Conservation (phyloP, 2,888 invertebrate genomes). For the Aleiodes testaceus region DNA sequence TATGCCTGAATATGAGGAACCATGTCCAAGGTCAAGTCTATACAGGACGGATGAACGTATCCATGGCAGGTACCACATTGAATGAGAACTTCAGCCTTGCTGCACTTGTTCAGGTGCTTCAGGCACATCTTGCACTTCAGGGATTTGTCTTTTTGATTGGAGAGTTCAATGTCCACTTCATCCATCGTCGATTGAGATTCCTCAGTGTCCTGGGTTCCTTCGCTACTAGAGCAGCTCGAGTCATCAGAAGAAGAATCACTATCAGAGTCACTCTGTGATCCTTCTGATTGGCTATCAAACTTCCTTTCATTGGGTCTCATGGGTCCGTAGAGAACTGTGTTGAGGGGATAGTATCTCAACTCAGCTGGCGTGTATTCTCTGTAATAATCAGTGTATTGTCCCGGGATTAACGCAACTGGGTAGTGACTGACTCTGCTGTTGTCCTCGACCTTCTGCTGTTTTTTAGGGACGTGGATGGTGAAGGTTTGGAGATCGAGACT, state of each 20-base stretch:
- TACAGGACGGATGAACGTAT: constrained; percentile 88
- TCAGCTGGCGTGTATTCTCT: constrained; percentile 86
- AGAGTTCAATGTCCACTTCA: constrained; percentile 69
- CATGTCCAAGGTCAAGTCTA: constrained; percentile 89
- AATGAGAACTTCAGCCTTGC: constrained; percentile 75
- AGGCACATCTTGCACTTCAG: constrained; percentile 75
- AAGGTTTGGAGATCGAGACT: constrained; percentile 95
- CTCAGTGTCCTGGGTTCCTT: constrained; percentile 72
- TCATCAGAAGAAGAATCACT: constrained; percentile 73
- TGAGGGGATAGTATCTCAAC: constrained; percentile 93
- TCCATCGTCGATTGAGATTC: constrained; percentile 72
- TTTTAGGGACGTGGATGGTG: constrained; percentile 85
- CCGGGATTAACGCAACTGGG: constrained; percentile 94
- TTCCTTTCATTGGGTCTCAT: constrained; percentile 73
- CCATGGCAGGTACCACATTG: constrained; percentile 78
- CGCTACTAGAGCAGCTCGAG: constrained; percentile 70
- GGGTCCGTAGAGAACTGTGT: constrained; percentile 86
- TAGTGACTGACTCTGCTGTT: constrained; percentile 81
- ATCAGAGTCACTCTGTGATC: constrained; percentile 73
- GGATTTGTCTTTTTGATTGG: constrained; percentile 64
- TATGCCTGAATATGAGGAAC: constrained; percentile 88
- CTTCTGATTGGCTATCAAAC: constrained; percentile 75
- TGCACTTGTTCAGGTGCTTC: constrained; percentile 73
- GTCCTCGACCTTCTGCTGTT: constrained; percentile 73
- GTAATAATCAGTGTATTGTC: constrained; percentile 95